phyloP scores from a whole-genome alignment of 2,113 vertebrate species.

The Microcebus ravelobensis region DNA sequence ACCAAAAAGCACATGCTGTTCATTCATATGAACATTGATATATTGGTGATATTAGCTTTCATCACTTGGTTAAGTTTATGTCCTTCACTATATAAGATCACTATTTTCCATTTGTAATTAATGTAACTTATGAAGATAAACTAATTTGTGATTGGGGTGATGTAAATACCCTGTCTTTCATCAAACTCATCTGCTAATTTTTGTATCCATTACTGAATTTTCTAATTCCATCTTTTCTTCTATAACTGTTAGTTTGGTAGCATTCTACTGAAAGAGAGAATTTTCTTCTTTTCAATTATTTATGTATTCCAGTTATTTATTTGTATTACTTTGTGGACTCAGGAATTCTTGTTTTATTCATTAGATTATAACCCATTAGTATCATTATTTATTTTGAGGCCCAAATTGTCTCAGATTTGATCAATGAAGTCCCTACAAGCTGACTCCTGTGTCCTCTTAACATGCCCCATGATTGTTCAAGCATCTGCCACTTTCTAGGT shows the following conservation, averaged over 20 bases:
- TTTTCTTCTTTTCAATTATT: not conserved
- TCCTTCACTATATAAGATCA: not conserved
- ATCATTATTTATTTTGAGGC: constrained; percentile 13
- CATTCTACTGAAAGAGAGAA: not conserved
- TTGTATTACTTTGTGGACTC: not conserved
- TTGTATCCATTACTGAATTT: constrained; percentile 24
- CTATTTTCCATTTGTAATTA: constrained; percentile 37
- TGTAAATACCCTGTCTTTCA: not conserved
- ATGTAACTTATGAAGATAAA: not conserved
- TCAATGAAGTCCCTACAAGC: not conserved
- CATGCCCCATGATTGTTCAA: not conserved
- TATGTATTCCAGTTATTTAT: not conserved
- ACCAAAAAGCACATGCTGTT: not conserved
- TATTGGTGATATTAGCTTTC: constrained; percentile 8
- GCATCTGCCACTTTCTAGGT: not conserved
- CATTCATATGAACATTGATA: not conserved
- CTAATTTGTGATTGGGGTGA: constrained; percentile 5
- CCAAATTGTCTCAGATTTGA: not conserved
- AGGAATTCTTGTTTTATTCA: constrained; percentile 5
- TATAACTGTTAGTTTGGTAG: not conserved
- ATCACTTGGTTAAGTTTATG: not conserved
- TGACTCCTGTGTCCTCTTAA: not conserved
- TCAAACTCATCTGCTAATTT: constrained; percentile 28
- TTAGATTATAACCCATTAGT: not conserved
- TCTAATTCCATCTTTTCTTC: not conserved